phyloP scores from a whole-genome alignment of 2,888 invertebrate genomes.

The Scaptomyza cyrtandrae region DNA sequence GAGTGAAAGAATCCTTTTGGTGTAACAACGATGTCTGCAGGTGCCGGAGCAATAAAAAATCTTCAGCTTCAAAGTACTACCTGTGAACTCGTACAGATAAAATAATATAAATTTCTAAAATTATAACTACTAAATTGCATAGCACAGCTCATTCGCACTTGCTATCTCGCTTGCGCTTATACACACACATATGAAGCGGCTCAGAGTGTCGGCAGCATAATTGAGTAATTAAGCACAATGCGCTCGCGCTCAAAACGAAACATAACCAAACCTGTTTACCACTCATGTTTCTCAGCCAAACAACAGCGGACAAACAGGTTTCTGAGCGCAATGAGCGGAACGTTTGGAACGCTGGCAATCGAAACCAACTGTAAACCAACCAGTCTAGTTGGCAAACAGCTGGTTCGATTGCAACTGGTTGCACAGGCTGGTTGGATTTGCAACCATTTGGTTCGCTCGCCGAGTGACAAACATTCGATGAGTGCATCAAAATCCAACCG shows the following conservation, averaged over 20 bases:
- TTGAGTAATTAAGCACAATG: slow-evolving; percentile 71
- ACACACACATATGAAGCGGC: background rate
- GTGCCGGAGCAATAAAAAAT: slow-evolving; percentile 36
- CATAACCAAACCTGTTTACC: slow-evolving; percentile 65
- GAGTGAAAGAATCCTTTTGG: slow-evolving; percentile 12
- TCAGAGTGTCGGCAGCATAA: slow-evolving; percentile 56
- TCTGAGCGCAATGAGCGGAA: slow-evolving; percentile 37
- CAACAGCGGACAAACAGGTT: slow-evolving; percentile 55
- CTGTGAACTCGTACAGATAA: slow-evolving; percentile 63
- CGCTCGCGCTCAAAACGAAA: slow-evolving; percentile 52
- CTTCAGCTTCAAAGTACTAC: slow-evolving; percentile 30
- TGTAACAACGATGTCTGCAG: slow-evolving; percentile 11
- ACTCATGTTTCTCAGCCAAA: slow-evolving; percentile 23
- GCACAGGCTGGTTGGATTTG: slow-evolving; percentile 18
- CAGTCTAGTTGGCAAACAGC: slow-evolving; percentile 14
- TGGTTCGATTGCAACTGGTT: slow-evolving; percentile 42
- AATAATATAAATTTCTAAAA: slow-evolving; percentile 73
- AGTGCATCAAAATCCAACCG: slow-evolving; percentile 39
- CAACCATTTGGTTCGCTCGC: slow-evolving; percentile 35
- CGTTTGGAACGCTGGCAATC: slow-evolving; percentile 11
- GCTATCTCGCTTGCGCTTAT: background rate
- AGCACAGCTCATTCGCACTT: slow-evolving; percentile 11
- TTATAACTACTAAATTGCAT: slow-evolving; percentile 61
- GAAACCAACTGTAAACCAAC: slow-evolving; percentile 43
- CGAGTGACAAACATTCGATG: slow-evolving; percentile 52